A percentile compares a stretch with the other conserved stretches of the same genome.
phyloP scores from a whole-genome alignment of 2,113 vertebrate species.

The Burhinus bistriatus region DNA sequence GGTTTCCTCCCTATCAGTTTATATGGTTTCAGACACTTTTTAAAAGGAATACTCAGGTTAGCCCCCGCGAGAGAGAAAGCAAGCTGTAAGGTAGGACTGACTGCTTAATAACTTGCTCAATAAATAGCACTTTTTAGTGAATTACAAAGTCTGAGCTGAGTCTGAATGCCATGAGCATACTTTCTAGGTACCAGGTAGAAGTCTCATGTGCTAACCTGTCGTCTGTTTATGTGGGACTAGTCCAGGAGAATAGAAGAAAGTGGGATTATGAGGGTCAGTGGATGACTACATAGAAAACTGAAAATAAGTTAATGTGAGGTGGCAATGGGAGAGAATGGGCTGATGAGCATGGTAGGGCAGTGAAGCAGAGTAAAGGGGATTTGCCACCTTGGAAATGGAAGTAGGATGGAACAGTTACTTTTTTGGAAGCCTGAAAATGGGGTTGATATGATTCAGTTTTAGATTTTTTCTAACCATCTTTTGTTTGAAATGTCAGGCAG shows the following conservation, averaged over 20 bases:
- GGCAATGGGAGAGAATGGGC: not conserved
- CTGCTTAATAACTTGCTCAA: not conserved
- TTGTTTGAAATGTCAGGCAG: not conserved
- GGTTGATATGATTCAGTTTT: not conserved
- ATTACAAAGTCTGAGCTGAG: not conserved
- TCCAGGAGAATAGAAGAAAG: not conserved
- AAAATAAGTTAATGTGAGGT: not conserved
- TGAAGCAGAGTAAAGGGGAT: not conserved
- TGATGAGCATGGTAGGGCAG: not conserved
- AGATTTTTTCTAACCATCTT: not conserved
- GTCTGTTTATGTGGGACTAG: not conserved
- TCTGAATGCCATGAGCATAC: not conserved
- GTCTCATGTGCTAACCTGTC: not conserved
- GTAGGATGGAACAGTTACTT: not conserved
- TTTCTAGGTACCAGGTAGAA: not conserved
- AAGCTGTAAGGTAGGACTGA: not conserved
- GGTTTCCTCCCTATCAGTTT: not conserved
- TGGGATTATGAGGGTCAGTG: not conserved
- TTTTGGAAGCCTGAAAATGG: not conserved
- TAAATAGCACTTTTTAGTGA: not conserved
- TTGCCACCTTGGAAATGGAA: not conserved
- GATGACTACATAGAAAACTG: not conserved
- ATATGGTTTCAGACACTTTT: not conserved
- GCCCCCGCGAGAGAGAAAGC: not conserved
- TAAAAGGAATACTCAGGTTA: constrained; percentile 24